A percentile compares a stretch with the other conserved stretches of the same genome.
phyloP scores from a whole-genome alignment of 2,113 vertebrate species.

The Oncorhynchus tshawytscha region DNA sequence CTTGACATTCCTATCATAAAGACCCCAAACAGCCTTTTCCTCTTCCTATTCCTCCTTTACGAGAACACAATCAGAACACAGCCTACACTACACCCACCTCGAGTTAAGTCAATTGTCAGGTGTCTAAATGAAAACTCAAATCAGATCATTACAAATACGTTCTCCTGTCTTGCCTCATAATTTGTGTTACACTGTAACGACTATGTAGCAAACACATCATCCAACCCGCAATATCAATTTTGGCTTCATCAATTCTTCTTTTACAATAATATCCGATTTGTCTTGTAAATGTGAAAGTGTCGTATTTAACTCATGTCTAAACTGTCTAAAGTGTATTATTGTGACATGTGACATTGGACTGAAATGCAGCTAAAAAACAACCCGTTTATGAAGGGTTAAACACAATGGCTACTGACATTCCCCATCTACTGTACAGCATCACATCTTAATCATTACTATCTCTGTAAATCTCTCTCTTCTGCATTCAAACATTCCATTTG shows the following conservation, averaged over 20 bases:
- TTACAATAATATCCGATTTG: not conserved
- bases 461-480: conserved; percentile 12
- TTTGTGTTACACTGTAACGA: too few species aligned
- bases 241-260: not conserved
- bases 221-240: too few species aligned
- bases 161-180: too few species aligned
- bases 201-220: too few species aligned
- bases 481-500: conserved; percentile 47
- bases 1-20: conserved; percentile 4
- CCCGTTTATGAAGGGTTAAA: not conserved
- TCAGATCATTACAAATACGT: too few species aligned
- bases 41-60: not conserved
- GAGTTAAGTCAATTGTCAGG: too few species aligned
- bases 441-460: not conserved
- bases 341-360: not conserved
- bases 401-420: not conserved
- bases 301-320: not conserved
- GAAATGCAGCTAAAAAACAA: not conserved
- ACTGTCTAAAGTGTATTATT: not conserved
- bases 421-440: not conserved
- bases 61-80: not conserved
- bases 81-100: conserved; percentile 1
- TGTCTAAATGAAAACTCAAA: too few species aligned
- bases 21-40: not conserved
- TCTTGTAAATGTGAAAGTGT: not conserved